These are phyloP conservation scores for Serinus canaria DNA, from an alignment of 2,113 vertebrate genomes.

Conservation along the genomic window DNA sequence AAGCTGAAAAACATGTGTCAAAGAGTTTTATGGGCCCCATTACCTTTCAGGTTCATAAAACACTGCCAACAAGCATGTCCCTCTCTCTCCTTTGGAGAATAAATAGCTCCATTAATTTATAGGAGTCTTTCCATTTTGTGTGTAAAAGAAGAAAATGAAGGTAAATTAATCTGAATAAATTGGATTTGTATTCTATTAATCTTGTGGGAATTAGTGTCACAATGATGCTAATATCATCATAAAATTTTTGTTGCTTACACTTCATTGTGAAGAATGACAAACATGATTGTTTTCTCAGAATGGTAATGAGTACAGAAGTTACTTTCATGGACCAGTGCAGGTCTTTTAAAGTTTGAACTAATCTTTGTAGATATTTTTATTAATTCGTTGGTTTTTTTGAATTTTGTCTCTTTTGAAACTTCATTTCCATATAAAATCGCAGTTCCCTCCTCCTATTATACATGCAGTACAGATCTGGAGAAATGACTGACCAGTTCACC, in stretches of 20 bases:
- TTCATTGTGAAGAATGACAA: neutral
- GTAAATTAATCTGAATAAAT: conserved; percentile 14
- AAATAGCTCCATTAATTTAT: conserved; percentile 35
- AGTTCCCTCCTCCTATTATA: neutral
- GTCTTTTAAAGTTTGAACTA: neutral
- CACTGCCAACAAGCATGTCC: neutral
- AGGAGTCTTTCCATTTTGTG: neutral
- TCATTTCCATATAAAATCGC: neutral
- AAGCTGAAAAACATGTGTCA: neutral
- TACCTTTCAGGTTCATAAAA: conserved; percentile 32
- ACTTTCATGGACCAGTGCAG: neutral
- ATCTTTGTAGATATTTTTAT: neutral
- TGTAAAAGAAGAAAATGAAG: neutral
- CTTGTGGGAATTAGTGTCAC: neutral
- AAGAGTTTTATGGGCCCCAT: conserved; percentile 14
- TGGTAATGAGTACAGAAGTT: neutral
- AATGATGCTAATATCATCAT: neutral
- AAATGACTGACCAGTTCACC: neutral
- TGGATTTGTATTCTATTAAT: neutral
- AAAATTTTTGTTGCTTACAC: neutral
- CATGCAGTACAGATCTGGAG: neutral
- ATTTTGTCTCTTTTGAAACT: neutral
- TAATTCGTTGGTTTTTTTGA: neutral
- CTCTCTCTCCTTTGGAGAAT: neutral
- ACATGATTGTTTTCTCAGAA: neutral